Evolutionary conservation across 2,888 invertebrate genomes (phyloP).

Genomic region (Drosophila lutescens): DNA sequence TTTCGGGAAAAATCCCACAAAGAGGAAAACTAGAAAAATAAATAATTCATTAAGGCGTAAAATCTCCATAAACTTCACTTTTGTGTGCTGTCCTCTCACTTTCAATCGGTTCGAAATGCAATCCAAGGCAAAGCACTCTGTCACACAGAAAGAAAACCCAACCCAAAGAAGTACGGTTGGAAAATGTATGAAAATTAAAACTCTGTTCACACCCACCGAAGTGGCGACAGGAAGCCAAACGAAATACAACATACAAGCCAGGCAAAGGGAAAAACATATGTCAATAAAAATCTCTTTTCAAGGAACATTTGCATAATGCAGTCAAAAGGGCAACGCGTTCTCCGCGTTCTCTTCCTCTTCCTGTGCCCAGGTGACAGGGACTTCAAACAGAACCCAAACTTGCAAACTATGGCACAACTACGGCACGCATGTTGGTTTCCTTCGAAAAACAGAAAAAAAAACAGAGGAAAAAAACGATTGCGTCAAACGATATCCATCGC

Average conservation of each 20-base stretch:
- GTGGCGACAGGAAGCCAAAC: constrained; percentile 45
- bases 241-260: constrained; percentile 17
- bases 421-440: constrained; percentile 75
- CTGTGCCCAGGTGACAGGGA: constrained; percentile 72
- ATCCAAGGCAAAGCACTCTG: constrained; percentile 6
- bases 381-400: constrained; percentile 46
- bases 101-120: constrained; percentile 52
- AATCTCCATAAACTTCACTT: constrained; percentile 66
- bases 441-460: constrained; percentile 51
- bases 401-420: constrained; percentile 46
- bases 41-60: constrained; percentile 50
- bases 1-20: constrained; percentile 19
- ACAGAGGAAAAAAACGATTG: constrained; percentile 48
- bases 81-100: constrained; percentile 64
- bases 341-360: constrained; percentile 41
- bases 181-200: constrained; percentile 56
- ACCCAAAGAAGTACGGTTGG: constrained; percentile 13
- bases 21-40: constrained; percentile 46
- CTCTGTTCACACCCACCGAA: constrained; percentile 74
- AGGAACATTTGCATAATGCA: constrained; percentile 79
- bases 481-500: constrained; percentile 58
- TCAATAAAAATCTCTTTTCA: constrained; percentile 76
- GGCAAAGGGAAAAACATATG: constrained; percentile 67
- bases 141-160: constrained; percentile 2
- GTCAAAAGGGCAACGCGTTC: constrained; percentile 78